Evolutionary conservation across 2,113 vertebrate species (phyloP), one percentile per base, ranked within the genome.

Genomic region (Romanogobio albipinnatus): DNA sequence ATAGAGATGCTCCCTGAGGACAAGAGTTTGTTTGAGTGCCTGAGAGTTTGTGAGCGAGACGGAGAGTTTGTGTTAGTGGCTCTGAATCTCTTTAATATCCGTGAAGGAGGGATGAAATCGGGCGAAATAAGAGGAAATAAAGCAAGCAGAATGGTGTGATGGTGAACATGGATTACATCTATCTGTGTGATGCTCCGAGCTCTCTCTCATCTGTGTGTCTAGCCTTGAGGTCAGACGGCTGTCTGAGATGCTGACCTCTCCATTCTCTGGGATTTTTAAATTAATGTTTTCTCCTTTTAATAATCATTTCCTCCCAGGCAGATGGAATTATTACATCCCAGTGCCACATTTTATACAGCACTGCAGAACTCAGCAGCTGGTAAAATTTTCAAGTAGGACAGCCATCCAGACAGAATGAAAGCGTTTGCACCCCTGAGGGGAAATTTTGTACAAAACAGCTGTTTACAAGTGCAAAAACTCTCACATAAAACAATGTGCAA

Each of bases 1-100:
- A 56, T 70, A 77, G 70, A 74, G 73, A 49, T 82, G 81, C 26
- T 78, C 75, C 58, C 66, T n/a, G 53, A 85, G 76, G 33, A 78
- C n/a, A 8, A 73, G 74, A 58, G 59, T 83, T 77, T 51, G 1
- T 47, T 81, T 83, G 47, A 68, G n/a, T 62, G 53, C 64, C 56
- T 53, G 24, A 43, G 61, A 71, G 51, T 81, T 29, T 17, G 51
- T 68, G 66, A 58, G 70, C 10, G 77, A 64, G 59, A 61, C 14
- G 2, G 73, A 74, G 76, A 85, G 53, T 58, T 36, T 73, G 53
- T 22, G 19, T 82, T 83, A 86, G 86, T 61, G 56, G 59, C 53
- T 75, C 24, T 62, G 56, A 61, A 26, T 81, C 79, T 68, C 79
- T 81, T 81, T 66, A 81, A 66, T 81, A 53, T 36, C 62, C 10